Evolutionary conservation across 2,888 invertebrate genomes (phyloP), one percentile per base, ranked within the genome.

Genomic region (Agonopterix arenella): DNA sequence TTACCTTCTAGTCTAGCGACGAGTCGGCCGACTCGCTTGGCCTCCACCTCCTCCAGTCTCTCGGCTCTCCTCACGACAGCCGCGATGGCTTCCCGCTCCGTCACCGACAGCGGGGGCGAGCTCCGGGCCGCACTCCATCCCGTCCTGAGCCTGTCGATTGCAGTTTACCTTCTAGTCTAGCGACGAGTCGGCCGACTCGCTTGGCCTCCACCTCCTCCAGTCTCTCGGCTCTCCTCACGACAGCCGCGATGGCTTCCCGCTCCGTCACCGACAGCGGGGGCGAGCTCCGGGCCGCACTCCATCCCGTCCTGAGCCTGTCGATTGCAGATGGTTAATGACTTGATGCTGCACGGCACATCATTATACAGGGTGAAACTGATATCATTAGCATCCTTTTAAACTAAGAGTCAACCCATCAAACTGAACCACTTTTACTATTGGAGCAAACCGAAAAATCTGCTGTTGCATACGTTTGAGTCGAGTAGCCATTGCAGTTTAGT

Each of bases 1-100:
- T n/a, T 64, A 85, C 86, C 84, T 75, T 98, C 98, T 49, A 98
- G 90, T 52, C 97, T 91, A 44, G 98, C 97, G 38, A 98, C 95
- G 61, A 97, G 90, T 69, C 93, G 91, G 8, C 97, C 97, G 8
- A 92, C 80, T 7, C 89, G 73, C 56, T 70, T 67, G 0, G 89
- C 89, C 53, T 90, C 90, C 1, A 84, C 73, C 41, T 88, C 86
- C 8, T 89, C 89, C 38, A 88, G 68, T 60, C 80, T 83, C 64
- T 90, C 89, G 0, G 90, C 90, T 42, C 90, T 66, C 55, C 75
- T 78, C 48, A 89, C 89, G 36, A 89, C 89, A 1, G 78, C 85
- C 0, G 85, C 85, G 38, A 89, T 89, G 43, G 86, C 86, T 40
- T 86, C 88, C 11, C 88, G 68, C 63, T 89, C 89, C 54, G 63